Base-by-base conservation (phyloP, 2,797 vertebrate species). In the Typhlichthys eigenmanni region DNA sequence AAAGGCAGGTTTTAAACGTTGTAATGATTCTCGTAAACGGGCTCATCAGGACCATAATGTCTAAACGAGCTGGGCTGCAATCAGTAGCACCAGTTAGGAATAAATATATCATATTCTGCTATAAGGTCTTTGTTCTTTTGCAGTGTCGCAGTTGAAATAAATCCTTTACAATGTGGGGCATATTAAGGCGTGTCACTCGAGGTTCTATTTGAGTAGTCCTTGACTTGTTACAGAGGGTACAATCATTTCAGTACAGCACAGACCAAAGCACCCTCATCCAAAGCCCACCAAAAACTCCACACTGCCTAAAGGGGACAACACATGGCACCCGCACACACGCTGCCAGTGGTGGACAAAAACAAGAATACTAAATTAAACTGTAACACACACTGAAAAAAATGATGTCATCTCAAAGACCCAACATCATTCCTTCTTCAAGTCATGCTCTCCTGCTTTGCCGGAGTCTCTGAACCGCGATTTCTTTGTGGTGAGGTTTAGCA, bases 401-500 rank as follows among this genome's bases (percentile, higher is more conserved):
- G 78, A 89, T 76, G 71, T 88, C 71, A 89, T 80, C 69, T 62
- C 66, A 59, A 54, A 62, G 47, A 80, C 43, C 34, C 48, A 24
- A 10, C 54, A 52, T 60, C 12, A 13, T 65, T 68, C 46, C 56
- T 69, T 69, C 16, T 17, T 19, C 8, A 9, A 64, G 68, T 29
- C 49, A 17, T 34, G 24, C 29, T 32, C 47, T 17, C 29, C 34
- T 10, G 12, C 45, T 48, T 48, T 43, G 19, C 55, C 46, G 47
- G 8, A 73, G 66, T 68, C 68, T 81, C 70, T 65, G 61, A 54
- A 57, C 79, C n/a, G 53, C 45, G 75, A 72, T 58, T 58, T 69
- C 63, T 77, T 66, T 83, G 86, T 56, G 81, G 86, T 72, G 55
- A 57, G 38, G 72, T 81, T 83, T 83, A 76, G 83, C 79, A 80